A percentile compares a stretch with the other conserved stretches of the same genome.
Evolutionary conservation across 2,113 vertebrate species (phyloP).

Genomic region (Aix galericulata): DNA sequence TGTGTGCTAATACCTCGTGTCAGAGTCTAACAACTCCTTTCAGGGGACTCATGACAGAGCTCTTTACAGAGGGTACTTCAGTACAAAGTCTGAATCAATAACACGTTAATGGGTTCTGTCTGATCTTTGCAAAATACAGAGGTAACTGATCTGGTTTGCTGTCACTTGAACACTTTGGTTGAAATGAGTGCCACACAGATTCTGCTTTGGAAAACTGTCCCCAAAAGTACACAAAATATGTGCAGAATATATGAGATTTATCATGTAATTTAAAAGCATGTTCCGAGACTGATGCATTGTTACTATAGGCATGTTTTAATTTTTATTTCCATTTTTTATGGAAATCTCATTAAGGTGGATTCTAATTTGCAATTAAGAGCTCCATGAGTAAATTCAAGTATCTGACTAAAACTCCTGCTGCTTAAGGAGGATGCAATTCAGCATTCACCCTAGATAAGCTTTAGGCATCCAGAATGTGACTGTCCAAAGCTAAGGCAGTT

Average conservation of each 20-base stretch:
- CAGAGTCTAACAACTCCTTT: background rate
- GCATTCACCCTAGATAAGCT: background rate
- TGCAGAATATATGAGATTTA: background rate
- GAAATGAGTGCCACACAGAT: background rate
- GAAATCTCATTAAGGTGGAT: background rate
- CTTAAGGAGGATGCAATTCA: background rate
- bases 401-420: background rate
- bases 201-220: background rate
- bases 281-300: background rate
- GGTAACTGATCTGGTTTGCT: background rate
- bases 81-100: background rate
- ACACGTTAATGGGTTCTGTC: slow-evolving; percentile 25
- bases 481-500: background rate
- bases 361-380: background rate
- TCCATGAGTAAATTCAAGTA: background rate
- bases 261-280: background rate
- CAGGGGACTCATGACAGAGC: background rate
- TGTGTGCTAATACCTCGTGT: background rate
- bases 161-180: background rate
- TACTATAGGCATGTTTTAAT: background rate
- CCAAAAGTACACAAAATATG: background rate
- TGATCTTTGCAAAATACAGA: background rate
- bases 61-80: background rate
- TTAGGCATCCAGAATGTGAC: background rate
- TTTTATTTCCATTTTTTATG: background rate